Evolutionary conservation across 2,888 invertebrate species (phyloP).

Genomic region (Opisthograptis luteolata): DNA sequence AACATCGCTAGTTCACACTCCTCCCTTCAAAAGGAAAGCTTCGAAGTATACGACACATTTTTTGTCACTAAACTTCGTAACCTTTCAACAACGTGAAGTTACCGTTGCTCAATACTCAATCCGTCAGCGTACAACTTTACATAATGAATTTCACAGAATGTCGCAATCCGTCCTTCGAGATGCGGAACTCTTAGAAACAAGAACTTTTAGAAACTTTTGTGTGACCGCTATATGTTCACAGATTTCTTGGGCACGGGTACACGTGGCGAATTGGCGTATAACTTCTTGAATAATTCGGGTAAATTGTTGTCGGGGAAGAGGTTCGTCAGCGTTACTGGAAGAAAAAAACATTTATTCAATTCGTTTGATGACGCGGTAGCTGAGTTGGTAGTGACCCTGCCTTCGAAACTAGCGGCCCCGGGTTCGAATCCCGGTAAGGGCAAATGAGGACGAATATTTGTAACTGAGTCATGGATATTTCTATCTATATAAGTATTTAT

Average conservation of each 20-base stretch:
- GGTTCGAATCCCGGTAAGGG: too few species aligned
- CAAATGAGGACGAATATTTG: too few species aligned
- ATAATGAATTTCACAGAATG: background rate
- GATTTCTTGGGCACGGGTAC: constrained; percentile 66
- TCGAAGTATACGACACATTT: too few species aligned
- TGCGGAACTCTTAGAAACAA: background rate
- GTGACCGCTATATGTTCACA: constrained; percentile 51
- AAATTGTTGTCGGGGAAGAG: constrained; percentile 93
- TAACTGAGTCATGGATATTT: too few species aligned
- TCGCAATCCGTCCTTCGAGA: background rate
- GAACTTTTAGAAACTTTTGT: constrained; percentile 2
- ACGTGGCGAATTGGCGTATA: constrained; percentile 87
- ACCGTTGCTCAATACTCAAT: background rate
- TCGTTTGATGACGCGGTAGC: too few species aligned
- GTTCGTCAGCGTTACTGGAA: constrained; percentile 84
- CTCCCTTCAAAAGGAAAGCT: too few species aligned
- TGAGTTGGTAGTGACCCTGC: too few species aligned
- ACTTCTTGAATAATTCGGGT: constrained; percentile 87
- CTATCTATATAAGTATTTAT: too few species aligned
- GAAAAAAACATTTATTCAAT: constrained; percentile 21
- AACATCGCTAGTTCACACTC: too few species aligned
- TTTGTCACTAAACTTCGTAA: too few species aligned
- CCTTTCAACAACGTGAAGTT: too few species aligned
- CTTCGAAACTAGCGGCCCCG: too few species aligned
- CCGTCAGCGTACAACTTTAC: background rate